Conservation (phyloP, 1,140 invertebrate species). For the Listronotus oregonensis region DNA sequence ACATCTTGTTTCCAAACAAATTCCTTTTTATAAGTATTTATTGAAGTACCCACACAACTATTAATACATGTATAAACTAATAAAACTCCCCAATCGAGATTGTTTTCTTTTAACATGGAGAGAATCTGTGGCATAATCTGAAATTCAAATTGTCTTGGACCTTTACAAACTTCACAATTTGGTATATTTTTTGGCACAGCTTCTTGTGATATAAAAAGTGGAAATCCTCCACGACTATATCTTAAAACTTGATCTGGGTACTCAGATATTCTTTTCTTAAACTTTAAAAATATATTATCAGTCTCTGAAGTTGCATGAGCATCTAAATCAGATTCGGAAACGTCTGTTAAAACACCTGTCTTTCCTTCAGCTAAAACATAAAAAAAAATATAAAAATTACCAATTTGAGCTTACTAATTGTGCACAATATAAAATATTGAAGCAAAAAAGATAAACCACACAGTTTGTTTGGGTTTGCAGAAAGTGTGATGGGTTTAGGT, state of each 20-base stretch:
- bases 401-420: too few species aligned
- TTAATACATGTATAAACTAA: slow-evolving; percentile 83
- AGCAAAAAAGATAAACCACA: too few species aligned
- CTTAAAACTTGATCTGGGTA: slow-evolving; percentile 79
- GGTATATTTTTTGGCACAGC: slow-evolving; percentile 65
- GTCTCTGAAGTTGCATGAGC: slow-evolving; percentile 63
- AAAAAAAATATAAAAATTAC: slow-evolving; percentile 7
- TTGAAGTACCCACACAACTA: slow-evolving; percentile 67
- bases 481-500: too few species aligned
- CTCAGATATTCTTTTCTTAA: slow-evolving; percentile 65
- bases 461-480: too few species aligned
- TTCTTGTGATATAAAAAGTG: slow-evolving; percentile 78
- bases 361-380: slow-evolving; percentile 59
- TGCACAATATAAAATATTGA: too few species aligned
- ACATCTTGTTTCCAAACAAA: slow-evolving; percentile 88
- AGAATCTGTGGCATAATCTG: slow-evolving; percentile 92
- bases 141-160: slow-evolving; percentile 86
- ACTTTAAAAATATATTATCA: slow-evolving; percentile 77
- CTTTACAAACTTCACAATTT: slow-evolving; percentile 75
- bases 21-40: slow-evolving; percentile 72
- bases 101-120: slow-evolving; percentile 69
- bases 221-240: slow-evolving; percentile 76
- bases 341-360: slow-evolving; percentile 66
- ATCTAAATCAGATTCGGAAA: slow-evolving; percentile 68
- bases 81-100: slow-evolving; percentile 89